These are phyloP conservation scores for Netelia virgata DNA, from an alignment of 2,888 invertebrate species.

Conservation along the genomic window DNA sequence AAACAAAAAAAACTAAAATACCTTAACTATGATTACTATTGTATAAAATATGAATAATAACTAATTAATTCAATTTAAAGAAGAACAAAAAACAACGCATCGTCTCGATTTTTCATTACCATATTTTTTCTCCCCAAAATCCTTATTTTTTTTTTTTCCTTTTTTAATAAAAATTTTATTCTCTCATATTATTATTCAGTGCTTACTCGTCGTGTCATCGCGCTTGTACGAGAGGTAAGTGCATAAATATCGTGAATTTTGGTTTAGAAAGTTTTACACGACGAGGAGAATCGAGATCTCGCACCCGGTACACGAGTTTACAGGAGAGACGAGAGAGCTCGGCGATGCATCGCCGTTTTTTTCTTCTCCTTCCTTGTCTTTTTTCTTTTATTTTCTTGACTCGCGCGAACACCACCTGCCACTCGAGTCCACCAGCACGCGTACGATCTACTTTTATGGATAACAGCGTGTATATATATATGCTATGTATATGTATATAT, in stretches of 20 bases:
- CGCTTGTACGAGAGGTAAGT: conserved; percentile 11
- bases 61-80: conserved; percentile 84
- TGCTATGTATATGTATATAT: neutral
- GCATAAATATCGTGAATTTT: conserved; percentile 11
- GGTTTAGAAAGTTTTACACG: conserved; percentile 32
- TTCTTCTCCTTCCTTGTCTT: conserved; percentile 12
- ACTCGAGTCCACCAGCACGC: conserved; percentile 74
- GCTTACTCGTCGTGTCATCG: neutral
- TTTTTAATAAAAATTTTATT: neutral
- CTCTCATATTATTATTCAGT: neutral
- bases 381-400: conserved; percentile 12
- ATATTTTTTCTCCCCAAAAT: neutral
- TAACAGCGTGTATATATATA: conserved; percentile 69
- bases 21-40: conserved; percentile 84
- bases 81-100: conserved; percentile 18
- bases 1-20: conserved; percentile 83
- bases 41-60: conserved; percentile 85
- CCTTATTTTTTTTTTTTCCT: neutral
- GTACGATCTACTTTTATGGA: conserved; percentile 78
- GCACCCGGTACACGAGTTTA: conserved; percentile 6
- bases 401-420: conserved; percentile 77
- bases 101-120: neutral
- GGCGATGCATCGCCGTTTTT: conserved; percentile 21
- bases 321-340: conserved; percentile 1
- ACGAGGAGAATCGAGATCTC: conserved; percentile 19